Evolutionary conservation across 2,797 vertebrate genomes (phyloP), one percentile per base, ranked within the genome.

Genomic region (Rhodeus uyekii): DNA sequence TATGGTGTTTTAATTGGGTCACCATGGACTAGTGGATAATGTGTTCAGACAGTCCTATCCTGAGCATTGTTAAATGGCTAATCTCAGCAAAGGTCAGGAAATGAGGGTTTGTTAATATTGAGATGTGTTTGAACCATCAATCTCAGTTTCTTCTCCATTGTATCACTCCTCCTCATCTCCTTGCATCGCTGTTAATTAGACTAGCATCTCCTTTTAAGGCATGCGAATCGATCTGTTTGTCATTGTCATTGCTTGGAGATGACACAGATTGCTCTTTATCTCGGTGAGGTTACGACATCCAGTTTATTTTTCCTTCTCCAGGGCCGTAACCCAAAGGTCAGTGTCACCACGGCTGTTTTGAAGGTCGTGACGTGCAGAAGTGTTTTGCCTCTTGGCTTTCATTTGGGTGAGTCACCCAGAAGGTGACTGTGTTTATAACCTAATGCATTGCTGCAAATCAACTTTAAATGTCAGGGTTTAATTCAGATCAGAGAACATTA

Each of bases 51-150:
- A 84, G 60, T 36, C 55, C n/a, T 53, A 77, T 63, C 67, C 12
- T 61, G 39, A 73, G 83, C 73, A 73, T 53, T 68, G 7, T 80
- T 44, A 46, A 84, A 78, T 58, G n/a, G 84, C 90, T 88, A 89
- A 89, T 90, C 88, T 81, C 61, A 75, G 80, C 80, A 90, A 92
- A 92, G 91, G 90, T 92, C 80, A 80, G 61, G 69, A 79, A 83
- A 42, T 42, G 29, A 78, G 29, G 29, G n/a, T 60, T 84, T 80
- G 60, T 80, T 78, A 82, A 84, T 67, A 46, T 81, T 48, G 36
- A 19, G 60, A 39, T 84, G 76, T 60, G 67, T 16, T 67, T 75
- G 50, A 75, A 68, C 27, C 7, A 19, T 76, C 60, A 29, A 7
- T 55, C 38, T 77, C 34, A 10, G 46, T 74, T 64, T 76, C 55